A percentile compares a stretch with the other conserved stretches of the same genome.
These are phyloP conservation scores for Drosophila pseudoananassae DNA, from an alignment of 1,140 invertebrate species.

Conservation along the genomic window DNA sequence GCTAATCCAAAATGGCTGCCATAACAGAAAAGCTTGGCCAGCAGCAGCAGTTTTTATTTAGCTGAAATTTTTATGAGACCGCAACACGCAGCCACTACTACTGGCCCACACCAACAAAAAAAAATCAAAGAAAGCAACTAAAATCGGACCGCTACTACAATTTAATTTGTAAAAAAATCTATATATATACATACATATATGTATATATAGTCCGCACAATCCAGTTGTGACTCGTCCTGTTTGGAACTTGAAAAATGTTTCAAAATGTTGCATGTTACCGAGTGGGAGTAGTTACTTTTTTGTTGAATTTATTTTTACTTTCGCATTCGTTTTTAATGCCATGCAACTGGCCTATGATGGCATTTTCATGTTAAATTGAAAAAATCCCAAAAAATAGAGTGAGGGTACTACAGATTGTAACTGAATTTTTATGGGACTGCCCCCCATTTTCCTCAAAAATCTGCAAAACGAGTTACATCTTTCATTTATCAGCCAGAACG, in stretches of 20 bases:
- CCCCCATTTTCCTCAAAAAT: conserved; percentile 18
- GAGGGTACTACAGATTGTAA: conserved; percentile 34
- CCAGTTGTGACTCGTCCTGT: conserved; percentile 26
- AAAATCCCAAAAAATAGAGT: conserved; percentile 11
- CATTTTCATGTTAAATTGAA: conserved; percentile 66
- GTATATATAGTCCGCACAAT: conserved; percentile 15
- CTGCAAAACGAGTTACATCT: conserved; percentile 60
- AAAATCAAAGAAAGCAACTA: conserved; percentile 20
- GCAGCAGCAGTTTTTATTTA: conserved; percentile 40
- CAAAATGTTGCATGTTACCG: conserved; percentile 45
- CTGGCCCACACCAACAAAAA: background rate
- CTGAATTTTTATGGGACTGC: conserved; percentile 32
- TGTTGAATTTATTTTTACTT: conserved; percentile 35
- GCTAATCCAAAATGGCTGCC: conserved; percentile 70
- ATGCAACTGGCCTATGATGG: conserved; percentile 61
- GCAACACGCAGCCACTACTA: conserved; percentile 60
- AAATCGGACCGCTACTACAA: conserved; percentile 70
- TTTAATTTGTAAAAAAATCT: conserved; percentile 74
- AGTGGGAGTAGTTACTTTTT: conserved; percentile 24
- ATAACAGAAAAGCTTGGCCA: conserved; percentile 40
- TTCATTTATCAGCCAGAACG: conserved; percentile 55
- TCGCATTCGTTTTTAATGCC: conserved; percentile 56
- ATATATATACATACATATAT: conserved; percentile 22
- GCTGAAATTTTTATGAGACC: conserved; percentile 72
- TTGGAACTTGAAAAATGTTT: conserved; percentile 61